These are phyloP conservation scores for Yponomeuta malinellus DNA, from an alignment of 2,888 invertebrate species.

Conservation along the genomic window DNA sequence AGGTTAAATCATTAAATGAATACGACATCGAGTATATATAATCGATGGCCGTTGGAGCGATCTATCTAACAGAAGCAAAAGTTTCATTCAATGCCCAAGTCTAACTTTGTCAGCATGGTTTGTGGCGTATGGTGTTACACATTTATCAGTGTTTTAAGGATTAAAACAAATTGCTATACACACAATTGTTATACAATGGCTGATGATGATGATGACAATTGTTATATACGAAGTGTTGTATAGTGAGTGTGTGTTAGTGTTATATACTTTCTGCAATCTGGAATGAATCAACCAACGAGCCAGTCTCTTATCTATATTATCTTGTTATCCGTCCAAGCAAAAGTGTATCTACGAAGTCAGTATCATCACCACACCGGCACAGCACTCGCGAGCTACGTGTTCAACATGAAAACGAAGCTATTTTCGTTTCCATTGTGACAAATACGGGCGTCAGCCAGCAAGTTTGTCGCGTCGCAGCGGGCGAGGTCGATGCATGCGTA, in stretches of 20 bases:
- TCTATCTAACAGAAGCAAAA: conserved; percentile 56
- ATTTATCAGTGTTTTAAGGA: no score
- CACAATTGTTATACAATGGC: no score
- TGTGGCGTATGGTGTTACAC: no score
- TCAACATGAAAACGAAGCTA: conserved; percentile 40
- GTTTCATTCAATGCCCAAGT: conserved; percentile 14
- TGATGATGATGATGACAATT: no score
- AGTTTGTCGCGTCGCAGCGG: conserved; percentile 22
- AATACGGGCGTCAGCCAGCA: conserved; percentile 51
- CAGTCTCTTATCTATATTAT: no score
- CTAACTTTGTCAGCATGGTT: no score
- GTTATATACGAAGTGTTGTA: no score
- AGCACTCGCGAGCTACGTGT: conserved; percentile 18
- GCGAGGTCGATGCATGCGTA: conserved; percentile 25
- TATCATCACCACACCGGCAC: neutral
- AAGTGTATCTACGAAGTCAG: neutral
- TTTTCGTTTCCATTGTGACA: conserved; percentile 61
- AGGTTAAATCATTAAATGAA: no score
- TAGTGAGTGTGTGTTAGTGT: no score
- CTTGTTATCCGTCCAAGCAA: neutral
- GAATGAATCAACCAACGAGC: no score
- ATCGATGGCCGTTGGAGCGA: conserved; percentile 19
- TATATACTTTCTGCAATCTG: no score
- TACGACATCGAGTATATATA: conserved; percentile 13
- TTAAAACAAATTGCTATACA: no score